Percentiles rank a stretch among this genome's conserved stretches.
These are phyloP conservation scores for Bombus sylvicola DNA, from an alignment of 1,140 invertebrate genomes.

Conservation along the genomic window DNA sequence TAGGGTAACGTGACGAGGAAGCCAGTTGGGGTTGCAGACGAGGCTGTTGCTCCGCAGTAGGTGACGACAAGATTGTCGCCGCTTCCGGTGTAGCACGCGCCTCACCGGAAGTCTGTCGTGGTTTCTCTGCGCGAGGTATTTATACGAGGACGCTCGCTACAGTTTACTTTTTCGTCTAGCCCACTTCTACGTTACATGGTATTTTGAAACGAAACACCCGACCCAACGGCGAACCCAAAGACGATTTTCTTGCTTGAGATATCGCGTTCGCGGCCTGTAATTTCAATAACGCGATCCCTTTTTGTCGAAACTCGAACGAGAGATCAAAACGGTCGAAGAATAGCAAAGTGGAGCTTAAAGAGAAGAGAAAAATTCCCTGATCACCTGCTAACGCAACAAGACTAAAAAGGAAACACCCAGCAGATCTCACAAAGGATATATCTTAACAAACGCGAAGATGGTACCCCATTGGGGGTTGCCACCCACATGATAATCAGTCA, in stretches of 20 bases:
- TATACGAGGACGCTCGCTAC: constrained; percentile 52
- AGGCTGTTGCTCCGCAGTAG: constrained; percentile 42
- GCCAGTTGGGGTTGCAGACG: constrained; percentile 29
- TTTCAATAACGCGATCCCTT: background rate
- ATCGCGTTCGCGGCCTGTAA: too few relatives aligned
- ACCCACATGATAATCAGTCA: too few relatives aligned
- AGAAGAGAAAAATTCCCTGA: too few relatives aligned
- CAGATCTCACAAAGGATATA: too few relatives aligned
- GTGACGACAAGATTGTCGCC: constrained; percentile 72
- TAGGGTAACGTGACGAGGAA: constrained; percentile 28
- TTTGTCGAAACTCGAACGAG: too few relatives aligned
- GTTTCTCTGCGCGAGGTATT: constrained; percentile 59
- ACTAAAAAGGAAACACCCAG: too few relatives aligned
- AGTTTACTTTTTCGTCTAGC: constrained; percentile 20
- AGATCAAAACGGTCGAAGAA: too few relatives aligned
- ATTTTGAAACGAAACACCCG: constrained; percentile 14
- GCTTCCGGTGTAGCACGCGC: constrained; percentile 77
- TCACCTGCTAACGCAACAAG: too few relatives aligned
- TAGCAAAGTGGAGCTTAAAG: too few relatives aligned
- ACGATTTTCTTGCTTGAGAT: background rate
- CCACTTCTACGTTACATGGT: background rate
- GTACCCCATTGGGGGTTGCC: too few relatives aligned
- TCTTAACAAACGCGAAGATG: too few relatives aligned
- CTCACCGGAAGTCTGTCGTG: constrained; percentile 71
- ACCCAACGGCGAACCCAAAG: too few relatives aligned